Evolutionary conservation across 2,113 vertebrate genomes (phyloP).

Genomic region (Polyodon spathula): DNA sequence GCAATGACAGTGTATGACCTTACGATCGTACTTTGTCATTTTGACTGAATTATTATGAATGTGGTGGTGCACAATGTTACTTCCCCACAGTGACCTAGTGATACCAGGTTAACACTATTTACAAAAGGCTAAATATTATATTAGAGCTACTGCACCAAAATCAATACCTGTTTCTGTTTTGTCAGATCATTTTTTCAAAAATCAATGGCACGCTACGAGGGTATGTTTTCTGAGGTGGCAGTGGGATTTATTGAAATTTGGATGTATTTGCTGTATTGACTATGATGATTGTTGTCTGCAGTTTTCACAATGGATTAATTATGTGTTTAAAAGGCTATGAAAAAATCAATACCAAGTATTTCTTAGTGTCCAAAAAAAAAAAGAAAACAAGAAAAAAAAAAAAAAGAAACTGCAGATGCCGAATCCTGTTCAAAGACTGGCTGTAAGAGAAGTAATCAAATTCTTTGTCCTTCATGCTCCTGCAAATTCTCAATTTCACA

Average conservation of each 20-base stretch:
- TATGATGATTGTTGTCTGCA: conserved; percentile 49
- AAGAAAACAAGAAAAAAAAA: neutral
- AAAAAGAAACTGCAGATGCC: neutral
- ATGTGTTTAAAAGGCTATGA: conserved; percentile 63
- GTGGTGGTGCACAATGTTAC: conserved; percentile 32
- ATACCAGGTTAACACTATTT: conserved; percentile 73
- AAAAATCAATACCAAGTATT: conserved; percentile 51
- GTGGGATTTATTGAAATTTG: conserved; percentile 61
- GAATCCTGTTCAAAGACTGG: neutral
- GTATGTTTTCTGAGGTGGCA: conserved; percentile 54
- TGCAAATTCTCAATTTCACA: neutral
- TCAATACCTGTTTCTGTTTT: conserved; percentile 58
- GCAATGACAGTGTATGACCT: conserved; percentile 28
- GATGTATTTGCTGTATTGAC: conserved; percentile 65
- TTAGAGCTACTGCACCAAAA: conserved; percentile 56
- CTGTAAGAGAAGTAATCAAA: neutral
- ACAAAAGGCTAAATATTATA: conserved; percentile 74
- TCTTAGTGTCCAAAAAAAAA: neutral
- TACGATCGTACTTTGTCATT: conserved; percentile 23
- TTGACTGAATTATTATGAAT: conserved; percentile 33
- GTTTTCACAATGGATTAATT: conserved; percentile 64
- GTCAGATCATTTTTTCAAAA: conserved; percentile 57
- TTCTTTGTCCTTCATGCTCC: neutral
- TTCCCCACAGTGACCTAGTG: conserved; percentile 41
- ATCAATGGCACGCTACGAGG: conserved; percentile 48